A percentile compares a stretch with the other conserved stretches of the same genome.
These are phyloP conservation scores for Herpetotheres cachinnans DNA, from an alignment of 2,113 vertebrate species.

Conservation along the genomic window DNA sequence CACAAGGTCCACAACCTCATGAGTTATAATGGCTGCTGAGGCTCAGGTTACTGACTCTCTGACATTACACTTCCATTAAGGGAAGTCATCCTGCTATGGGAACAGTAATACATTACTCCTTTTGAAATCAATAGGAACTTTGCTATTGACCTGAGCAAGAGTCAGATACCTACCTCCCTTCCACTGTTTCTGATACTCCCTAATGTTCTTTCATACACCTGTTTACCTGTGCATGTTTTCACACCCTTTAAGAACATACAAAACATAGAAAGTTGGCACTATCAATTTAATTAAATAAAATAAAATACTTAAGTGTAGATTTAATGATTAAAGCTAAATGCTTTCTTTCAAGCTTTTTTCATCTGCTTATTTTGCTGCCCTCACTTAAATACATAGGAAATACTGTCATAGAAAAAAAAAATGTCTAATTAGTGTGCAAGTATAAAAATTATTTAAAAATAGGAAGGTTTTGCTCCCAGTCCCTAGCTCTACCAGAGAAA, in stretches of 20 bases:
- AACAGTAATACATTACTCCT: not conserved
- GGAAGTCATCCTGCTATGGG: not conserved
- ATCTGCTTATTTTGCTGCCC: not conserved
- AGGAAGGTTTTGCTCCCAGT: not conserved
- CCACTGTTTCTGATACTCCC: not conserved
- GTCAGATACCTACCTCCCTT: not conserved
- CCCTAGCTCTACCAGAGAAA: not conserved
- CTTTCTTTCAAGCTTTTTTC: not conserved
- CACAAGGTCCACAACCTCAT: not conserved
- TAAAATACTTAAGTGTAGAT: not conserved
- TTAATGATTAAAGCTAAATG: not conserved
- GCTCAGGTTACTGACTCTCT: not conserved
- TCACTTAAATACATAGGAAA: not conserved
- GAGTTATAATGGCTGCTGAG: not conserved
- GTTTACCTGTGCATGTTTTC: not conserved
- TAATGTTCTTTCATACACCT: not conserved
- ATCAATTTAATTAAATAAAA: not conserved
- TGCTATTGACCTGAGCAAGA: not conserved
- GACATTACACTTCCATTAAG: not conserved
- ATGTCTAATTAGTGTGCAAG: not conserved
- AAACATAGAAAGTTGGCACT: not conserved
- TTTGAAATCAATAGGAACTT: not conserved
- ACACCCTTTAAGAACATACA: not conserved
- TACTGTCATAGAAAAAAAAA: not conserved
- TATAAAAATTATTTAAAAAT: not conserved